These are phyloP conservation scores for Stichodactyla mertensii DNA, from an alignment of 64 coral and sea anemone genomes.

Conservation along the genomic window DNA sequence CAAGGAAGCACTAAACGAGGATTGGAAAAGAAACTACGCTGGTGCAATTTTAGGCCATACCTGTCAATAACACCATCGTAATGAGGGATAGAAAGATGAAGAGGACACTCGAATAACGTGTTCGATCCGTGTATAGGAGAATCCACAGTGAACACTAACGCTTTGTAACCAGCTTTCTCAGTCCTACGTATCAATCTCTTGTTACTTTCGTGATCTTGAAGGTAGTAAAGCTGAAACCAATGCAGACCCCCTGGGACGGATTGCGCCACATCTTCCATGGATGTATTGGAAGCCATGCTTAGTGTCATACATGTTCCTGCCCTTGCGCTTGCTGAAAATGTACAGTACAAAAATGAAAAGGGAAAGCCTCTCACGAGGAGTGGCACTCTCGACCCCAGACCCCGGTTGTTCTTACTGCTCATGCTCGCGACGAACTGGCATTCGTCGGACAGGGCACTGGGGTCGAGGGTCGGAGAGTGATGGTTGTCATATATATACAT, in stretches of 20 bases:
- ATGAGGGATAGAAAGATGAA: too few relatives aligned
- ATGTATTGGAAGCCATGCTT: neutral
- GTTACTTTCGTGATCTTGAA: neutral
- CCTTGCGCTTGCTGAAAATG: neutral
- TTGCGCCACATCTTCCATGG: constrained; percentile 14
- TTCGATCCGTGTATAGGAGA: neutral
- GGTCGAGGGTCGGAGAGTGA: too few relatives aligned
- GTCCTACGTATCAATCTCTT: neutral
- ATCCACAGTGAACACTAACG: constrained; percentile 29
- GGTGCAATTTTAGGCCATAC: too few relatives aligned
- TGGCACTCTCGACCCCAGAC: too few relatives aligned
- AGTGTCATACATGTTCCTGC: neutral
- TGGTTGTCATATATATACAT: too few relatives aligned
- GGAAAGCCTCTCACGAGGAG: too few relatives aligned
- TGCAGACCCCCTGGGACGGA: constrained; percentile 1
- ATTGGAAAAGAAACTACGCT: too few relatives aligned
- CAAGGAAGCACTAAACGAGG: too few relatives aligned
- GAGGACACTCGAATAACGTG: too few relatives aligned
- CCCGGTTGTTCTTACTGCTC: too few relatives aligned
- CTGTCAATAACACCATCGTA: constrained; percentile 19
- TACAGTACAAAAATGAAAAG: neutral
- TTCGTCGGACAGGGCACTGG: too few relatives aligned
- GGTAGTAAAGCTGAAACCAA: constrained; percentile 16
- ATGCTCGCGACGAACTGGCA: too few relatives aligned
- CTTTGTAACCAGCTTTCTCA: constrained; percentile 25